Conservation (phyloP, 2,888 invertebrate genomes). For the Cantharis rufa region DNA sequence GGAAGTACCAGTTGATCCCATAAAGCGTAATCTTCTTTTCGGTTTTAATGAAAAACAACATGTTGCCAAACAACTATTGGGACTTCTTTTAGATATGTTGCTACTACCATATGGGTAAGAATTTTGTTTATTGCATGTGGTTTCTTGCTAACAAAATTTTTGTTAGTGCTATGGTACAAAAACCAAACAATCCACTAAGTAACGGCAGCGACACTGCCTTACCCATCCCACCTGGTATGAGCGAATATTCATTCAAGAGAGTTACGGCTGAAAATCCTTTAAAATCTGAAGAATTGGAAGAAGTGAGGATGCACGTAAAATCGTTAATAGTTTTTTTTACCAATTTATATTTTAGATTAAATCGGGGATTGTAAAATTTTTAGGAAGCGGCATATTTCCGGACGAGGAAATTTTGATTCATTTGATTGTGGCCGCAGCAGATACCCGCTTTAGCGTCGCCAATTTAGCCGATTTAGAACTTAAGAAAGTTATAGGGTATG, state of each 20-base stretch:
- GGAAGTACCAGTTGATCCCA: constrained; percentile 66
- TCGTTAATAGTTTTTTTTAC: background rate
- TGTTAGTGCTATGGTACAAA: constrained; percentile 47
- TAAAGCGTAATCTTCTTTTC: constrained; percentile 66
- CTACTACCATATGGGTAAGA: constrained; percentile 83
- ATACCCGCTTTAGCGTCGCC: constrained; percentile 86
- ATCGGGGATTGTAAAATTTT: constrained; percentile 79
- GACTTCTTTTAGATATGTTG: constrained; percentile 80
- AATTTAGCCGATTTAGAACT: constrained; percentile 85
- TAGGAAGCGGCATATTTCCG: constrained; percentile 76
- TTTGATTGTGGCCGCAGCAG: constrained; percentile 84
- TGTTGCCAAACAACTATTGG: constrained; percentile 69
- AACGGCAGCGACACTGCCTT: constrained; percentile 43
- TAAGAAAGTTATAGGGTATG: constrained; percentile 74
- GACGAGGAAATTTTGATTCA: constrained; percentile 76
- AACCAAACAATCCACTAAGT: constrained; percentile 36
- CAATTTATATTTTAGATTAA: constrained; percentile 65
- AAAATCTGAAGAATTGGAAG: constrained; percentile 80
- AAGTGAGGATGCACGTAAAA: constrained; percentile 56
- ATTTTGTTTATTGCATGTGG: background rate
- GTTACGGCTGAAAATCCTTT: constrained; percentile 72
- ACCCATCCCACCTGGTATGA: constrained; percentile 77
- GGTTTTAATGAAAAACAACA: constrained; percentile 75
- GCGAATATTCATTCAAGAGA: constrained; percentile 74
- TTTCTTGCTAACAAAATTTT: background rate